Percentiles rank a stretch among this genome's conserved stretches.
These are phyloP conservation scores for Eriocheir sinensis DNA, from an alignment of 1,140 invertebrate species.

Conservation along the genomic window DNA sequence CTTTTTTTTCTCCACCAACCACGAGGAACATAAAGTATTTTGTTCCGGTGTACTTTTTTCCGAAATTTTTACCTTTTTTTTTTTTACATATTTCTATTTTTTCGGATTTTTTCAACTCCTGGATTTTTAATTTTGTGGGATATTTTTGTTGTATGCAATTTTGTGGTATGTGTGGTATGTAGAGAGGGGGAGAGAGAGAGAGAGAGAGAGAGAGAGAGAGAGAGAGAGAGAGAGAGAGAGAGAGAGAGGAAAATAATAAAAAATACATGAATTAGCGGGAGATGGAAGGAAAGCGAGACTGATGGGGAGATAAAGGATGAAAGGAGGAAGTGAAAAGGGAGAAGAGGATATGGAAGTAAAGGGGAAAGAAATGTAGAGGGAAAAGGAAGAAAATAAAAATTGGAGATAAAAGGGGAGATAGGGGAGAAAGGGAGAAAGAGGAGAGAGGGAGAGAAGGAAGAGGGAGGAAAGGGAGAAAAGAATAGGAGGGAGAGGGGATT, in stretches of 20 bases:
- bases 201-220: slow-evolving; percentile 64
- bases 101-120: no score
- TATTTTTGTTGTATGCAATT: no score
- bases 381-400: not conserved
- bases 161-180: not conserved
- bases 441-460: slow-evolving; percentile 15
- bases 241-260: not conserved
- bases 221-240: slow-evolving; percentile 69
- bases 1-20: no score
- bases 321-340: not conserved
- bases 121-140: no score
- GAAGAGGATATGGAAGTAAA: no score
- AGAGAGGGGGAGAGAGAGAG: slow-evolving; percentile 53
- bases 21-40: no score
- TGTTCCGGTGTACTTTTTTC: no score
- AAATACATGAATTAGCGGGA: not conserved
- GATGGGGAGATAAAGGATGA: slow-evolving; percentile 9
- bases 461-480: not conserved
- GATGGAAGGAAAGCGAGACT: not conserved
- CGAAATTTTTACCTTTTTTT: no score
- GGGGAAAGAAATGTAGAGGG: no score
- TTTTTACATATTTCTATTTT: no score
- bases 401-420: not conserved
- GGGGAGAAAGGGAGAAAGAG: slow-evolving; percentile 37
- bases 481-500: no score